Base-by-base conservation (phyloP, 2,888 invertebrate species). In the Cordilura impudica region DNA sequence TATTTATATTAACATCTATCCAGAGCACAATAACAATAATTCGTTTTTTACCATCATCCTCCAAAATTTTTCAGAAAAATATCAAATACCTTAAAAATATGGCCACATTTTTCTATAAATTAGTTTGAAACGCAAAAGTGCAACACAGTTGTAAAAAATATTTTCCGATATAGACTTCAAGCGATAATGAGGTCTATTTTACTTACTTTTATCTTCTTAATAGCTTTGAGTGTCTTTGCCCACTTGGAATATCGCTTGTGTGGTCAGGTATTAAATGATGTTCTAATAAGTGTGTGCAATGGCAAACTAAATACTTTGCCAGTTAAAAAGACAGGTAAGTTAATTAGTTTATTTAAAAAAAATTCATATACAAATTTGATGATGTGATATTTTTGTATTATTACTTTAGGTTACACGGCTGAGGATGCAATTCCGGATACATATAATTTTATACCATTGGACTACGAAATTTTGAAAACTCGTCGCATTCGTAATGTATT, bases 401-500 rank as follows among this genome's bases (percentile, higher is more conserved):
- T 58, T n/a, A 39, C 26, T 26, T 19, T 19, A 35, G 7, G 14
- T 0, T n/a, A n/a, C 1, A 1, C 10, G 19, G 16, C n/a, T 35
- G 12, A 4, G 12, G 12, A 26, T 26, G 3, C 26, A 26, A 26
- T 26, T 2, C 16, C 12, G 4, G 31, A 31, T 1, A 12, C 18
- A 2, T 31, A 10, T 2, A 18, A 35, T 3, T n/a, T 5, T 18
- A 16, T 19, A 19, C 12, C 35, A n/a, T n/a, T n/a, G 14, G 5
- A 14, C 7, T 35, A 61, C 14, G 12, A 23, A 5, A 39, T 71
- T 16, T 21, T 49, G 6, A 61, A 61, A 45, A 16, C 56, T 26
- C 51, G 70, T 6, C 49, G 70, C 8, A 60, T 60, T 12, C 70
- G 70, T 12, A 39, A 14, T 60, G 19, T 16, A 14, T 4, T 3